These are phyloP conservation scores for Pipa parva DNA, from an alignment of 2,113 vertebrate species.

Conservation along the genomic window DNA sequence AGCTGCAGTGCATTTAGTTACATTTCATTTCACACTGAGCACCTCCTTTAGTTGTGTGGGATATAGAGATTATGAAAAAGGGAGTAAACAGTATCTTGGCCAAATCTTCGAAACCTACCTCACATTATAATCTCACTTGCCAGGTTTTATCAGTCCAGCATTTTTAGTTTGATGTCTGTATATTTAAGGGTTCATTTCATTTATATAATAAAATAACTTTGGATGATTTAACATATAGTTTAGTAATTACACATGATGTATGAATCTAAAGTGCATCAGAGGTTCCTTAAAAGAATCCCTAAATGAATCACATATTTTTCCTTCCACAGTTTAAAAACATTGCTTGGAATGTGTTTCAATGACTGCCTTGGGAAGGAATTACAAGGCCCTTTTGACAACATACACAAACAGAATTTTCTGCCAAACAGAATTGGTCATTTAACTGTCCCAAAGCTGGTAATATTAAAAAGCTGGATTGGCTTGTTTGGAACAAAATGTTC, in stretches of 20 bases:
- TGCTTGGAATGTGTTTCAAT: conserved; percentile 34
- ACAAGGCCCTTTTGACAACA: conserved; percentile 29
- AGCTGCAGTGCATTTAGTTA: too few species aligned
- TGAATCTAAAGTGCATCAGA: conserved; percentile 1
- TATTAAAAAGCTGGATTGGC: conserved; percentile 35
- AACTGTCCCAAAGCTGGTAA: conserved; percentile 25
- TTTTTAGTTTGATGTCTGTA: too few species aligned
- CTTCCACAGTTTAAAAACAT: conserved; percentile 9
- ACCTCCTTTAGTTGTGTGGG: too few species aligned
- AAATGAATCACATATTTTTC: conserved; percentile 28
- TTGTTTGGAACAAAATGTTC: conserved; percentile 33
- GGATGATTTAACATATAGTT: not conserved
- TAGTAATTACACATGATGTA: conserved; percentile 26
- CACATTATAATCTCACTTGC: too few species aligned
- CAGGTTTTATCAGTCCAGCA: too few species aligned
- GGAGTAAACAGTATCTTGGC: too few species aligned
- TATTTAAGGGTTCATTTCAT: too few species aligned
- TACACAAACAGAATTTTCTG: not conserved
- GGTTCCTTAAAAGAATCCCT: not conserved
- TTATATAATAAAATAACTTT: not conserved
- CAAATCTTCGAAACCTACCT: too few species aligned
- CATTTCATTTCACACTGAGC: too few species aligned
- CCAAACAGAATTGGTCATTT: conserved; percentile 26
- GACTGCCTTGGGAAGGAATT: conserved; percentile 26
- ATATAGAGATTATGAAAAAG: too few species aligned